Conservation (phyloP, 2,113 vertebrate genomes). For the Bufo bufo region DNA sequence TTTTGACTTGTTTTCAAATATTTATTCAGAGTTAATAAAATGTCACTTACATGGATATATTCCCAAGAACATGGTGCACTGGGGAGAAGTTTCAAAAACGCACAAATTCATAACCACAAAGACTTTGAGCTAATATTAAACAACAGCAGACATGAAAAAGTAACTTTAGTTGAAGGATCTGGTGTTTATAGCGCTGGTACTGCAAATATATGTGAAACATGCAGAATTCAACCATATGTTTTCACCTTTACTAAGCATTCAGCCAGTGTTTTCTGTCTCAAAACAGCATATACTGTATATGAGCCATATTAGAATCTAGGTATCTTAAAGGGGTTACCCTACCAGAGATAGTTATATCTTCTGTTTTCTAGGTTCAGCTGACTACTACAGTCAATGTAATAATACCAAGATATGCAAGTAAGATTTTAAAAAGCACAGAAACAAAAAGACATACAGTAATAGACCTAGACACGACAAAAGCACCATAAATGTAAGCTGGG, state of each 20-base stretch:
- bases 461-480: no score
- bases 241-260: background rate
- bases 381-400: background rate
- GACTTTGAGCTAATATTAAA: conserved; percentile 20
- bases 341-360: background rate
- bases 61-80: conserved; percentile 39
- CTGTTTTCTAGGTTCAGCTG: no score
- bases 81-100: conserved; percentile 29
- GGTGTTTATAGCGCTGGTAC: background rate
- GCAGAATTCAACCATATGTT: conserved; percentile 22
- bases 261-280: background rate
- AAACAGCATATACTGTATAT: background rate
- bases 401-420: no score
- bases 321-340: background rate
- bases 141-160: background rate
- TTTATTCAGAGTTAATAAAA: conserved; percentile 55
- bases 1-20: conserved; percentile 57
- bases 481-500: no score
- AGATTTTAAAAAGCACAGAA: no score
- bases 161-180: conserved; percentile 32
- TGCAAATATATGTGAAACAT: background rate
- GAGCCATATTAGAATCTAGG: background rate
- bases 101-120: conserved; percentile 38
- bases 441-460: no score
- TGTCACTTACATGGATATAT: conserved; percentile 48